Evolutionary conservation across 2,797 vertebrate species (phyloP).

Genomic region (Carapus acus): DNA sequence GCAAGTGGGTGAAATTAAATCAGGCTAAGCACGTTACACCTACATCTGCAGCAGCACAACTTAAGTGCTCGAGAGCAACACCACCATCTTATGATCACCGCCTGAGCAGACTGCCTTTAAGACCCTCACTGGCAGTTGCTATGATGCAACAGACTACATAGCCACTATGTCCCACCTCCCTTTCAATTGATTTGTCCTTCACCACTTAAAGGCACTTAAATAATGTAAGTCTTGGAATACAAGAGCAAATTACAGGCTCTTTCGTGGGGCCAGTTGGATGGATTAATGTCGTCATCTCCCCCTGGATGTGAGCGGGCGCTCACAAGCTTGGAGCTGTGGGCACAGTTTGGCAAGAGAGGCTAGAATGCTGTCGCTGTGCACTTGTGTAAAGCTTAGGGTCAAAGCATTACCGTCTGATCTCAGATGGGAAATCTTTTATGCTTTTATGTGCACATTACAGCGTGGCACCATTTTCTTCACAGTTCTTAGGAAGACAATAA

Average conservation of each 20-base stretch:
- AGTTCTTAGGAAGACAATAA: conserved; percentile 47
- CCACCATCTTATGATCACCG: conserved; percentile 43
- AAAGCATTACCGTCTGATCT: conserved; percentile 45
- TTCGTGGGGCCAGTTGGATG: conserved; percentile 64
- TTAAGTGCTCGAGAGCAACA: conserved; percentile 48
- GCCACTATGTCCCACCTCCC: conserved; percentile 47
- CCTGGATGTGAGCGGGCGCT: conserved; percentile 50
- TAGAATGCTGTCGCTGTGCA: conserved; percentile 55
- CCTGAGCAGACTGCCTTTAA: no score
- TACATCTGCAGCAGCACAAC: conserved; percentile 25
- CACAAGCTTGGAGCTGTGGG: conserved; percentile 47
- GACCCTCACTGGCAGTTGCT: no score
- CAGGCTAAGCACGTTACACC: conserved; percentile 55
- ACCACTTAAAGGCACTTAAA: conserved; percentile 58
- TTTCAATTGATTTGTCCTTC: conserved; percentile 65
- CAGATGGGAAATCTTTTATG: conserved; percentile 44
- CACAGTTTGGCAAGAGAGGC: conserved; percentile 49
- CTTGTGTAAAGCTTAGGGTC: conserved; percentile 43
- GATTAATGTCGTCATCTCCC: conserved; percentile 61
- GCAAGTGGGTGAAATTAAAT: conserved; percentile 60
- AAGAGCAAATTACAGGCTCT: conserved; percentile 65
- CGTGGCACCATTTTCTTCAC: conserved; percentile 48
- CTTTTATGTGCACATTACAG: conserved; percentile 44
- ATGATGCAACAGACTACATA: no score
- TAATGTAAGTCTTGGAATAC: conserved; percentile 67